A percentile compares a stretch with the other conserved stretches of the same genome.
These are phyloP conservation scores for Pelmatolapia mariae DNA, from an alignment of 2,113 vertebrate genomes.

Conservation along the genomic window DNA sequence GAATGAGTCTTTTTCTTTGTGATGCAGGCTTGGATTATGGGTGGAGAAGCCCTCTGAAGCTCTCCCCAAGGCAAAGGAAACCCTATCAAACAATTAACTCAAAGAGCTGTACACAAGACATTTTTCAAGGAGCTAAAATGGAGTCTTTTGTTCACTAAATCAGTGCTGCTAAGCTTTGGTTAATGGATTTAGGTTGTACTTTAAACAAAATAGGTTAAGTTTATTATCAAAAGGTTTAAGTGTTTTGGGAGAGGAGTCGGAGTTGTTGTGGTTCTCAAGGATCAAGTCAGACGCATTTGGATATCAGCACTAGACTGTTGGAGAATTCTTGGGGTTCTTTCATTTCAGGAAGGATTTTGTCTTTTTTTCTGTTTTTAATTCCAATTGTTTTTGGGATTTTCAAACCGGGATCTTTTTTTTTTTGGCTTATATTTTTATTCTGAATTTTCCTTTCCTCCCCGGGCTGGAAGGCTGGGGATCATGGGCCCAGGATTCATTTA, in stretches of 20 bases:
- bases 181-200: constrained; percentile 12
- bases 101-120: not conserved
- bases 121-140: constrained; percentile 43
- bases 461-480: constrained; percentile 57
- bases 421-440: constrained; percentile 33
- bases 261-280: constrained; percentile 34
- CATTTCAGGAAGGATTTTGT: constrained; percentile 43
- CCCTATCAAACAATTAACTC: constrained; percentile 18
- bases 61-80: constrained; percentile 19
- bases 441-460: not conserved
- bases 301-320: constrained; percentile 50
- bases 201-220: not conserved
- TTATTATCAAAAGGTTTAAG: not conserved
- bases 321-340: constrained; percentile 46
- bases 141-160: constrained; percentile 32
- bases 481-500: constrained; percentile 70
- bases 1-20: constrained; percentile 1
- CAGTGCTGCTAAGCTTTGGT: constrained; percentile 3
- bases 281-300: constrained; percentile 47
- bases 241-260: constrained; percentile 2
- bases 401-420: constrained; percentile 32
- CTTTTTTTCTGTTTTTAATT: not conserved
- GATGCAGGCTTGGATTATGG: constrained; percentile 29
- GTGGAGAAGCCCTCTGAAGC: constrained; percentile 48
- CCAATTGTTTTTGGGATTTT: constrained; percentile 47